Percentiles rank a stretch among this genome's conserved stretches.
Evolutionary conservation across 2,797 vertebrate species (phyloP).

Genomic region (Pseudochaenichthys georgianus): DNA sequence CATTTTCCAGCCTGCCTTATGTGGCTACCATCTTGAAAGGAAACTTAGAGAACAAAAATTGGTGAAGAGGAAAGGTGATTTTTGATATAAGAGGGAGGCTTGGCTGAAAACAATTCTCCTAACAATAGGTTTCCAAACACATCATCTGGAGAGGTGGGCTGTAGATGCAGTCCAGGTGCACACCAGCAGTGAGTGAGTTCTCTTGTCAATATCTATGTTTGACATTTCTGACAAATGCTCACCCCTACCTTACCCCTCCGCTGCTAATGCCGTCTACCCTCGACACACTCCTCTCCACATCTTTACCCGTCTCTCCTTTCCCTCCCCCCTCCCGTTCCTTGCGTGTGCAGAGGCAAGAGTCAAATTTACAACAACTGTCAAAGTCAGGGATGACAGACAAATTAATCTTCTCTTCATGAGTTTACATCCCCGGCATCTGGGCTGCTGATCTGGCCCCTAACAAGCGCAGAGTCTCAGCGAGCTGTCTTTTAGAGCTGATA

Average conservation of each 20-base stretch:
- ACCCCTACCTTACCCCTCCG: constrained; percentile 63
- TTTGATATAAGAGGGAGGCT: constrained; percentile 41
- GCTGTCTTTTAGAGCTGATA: constrained; percentile 96
- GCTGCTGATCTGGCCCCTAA: constrained; percentile 96
- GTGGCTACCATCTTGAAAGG: constrained; percentile 84
- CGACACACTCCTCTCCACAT: constrained; percentile 69
- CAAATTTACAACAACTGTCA: constrained; percentile 98
- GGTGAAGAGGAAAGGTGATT: constrained; percentile 50
- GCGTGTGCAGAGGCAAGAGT: constrained; percentile 87
- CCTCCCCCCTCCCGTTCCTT: constrained; percentile 46
- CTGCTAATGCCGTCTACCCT: constrained; percentile 61
- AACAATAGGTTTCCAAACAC: constrained; percentile 81
- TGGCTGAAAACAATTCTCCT: constrained; percentile 76
- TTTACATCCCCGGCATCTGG: constrained; percentile 95
- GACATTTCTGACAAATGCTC: constrained; percentile 76
- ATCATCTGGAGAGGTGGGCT: constrained; percentile 70
- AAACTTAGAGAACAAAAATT: constrained; percentile 43
- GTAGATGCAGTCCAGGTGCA: constrained; percentile 80
- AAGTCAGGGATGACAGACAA: constrained; percentile 95
- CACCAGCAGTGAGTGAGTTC: constrained; percentile 61
- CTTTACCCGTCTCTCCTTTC: constrained; percentile 62
- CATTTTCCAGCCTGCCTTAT: constrained; percentile 77
- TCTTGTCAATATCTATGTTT: constrained; percentile 72
- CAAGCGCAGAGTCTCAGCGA: constrained; percentile 92
- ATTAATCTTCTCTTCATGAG: constrained; percentile 98